Evolutionary conservation across 2,113 vertebrate genomes (phyloP).

Genomic region (Trichomycterus rosablanca): DNA sequence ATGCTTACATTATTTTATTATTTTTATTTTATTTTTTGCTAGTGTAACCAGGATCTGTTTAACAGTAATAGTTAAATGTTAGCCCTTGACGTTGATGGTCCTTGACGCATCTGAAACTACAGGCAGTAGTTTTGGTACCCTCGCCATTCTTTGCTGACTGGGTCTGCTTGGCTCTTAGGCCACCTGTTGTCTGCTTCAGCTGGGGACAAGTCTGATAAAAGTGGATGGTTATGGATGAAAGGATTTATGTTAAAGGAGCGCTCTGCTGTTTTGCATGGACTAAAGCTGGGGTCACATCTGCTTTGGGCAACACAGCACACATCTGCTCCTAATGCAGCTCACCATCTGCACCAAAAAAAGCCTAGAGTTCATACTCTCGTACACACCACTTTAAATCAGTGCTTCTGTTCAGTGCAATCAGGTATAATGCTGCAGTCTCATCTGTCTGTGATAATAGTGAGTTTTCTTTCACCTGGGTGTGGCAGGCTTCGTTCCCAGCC

Average conservation of each 20-base stretch:
- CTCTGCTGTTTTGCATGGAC: conserved; percentile 18
- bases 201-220: conserved; percentile 16
- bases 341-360: conserved; percentile 20
- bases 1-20: too few species aligned
- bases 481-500: conserved; percentile 10
- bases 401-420: not conserved
- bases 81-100: not conserved
- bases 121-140: not conserved
- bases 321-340: conserved; percentile 12
- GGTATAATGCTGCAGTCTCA: conserved; percentile 7
- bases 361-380: not conserved
- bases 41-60: too few species aligned
- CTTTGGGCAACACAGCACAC: conserved; percentile 5
- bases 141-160: not conserved
- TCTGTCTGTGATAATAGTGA: conserved; percentile 7
- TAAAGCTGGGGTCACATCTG: conserved; percentile 14
- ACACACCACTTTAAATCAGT: conserved; percentile 5
- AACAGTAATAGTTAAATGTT: too few species aligned
- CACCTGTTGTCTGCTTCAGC: conserved; percentile 44
- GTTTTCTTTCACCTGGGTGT: conserved; percentile 20
- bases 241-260: conserved; percentile 23
- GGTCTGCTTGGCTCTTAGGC: conserved; percentile 50
- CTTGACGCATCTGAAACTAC: not conserved
- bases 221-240: conserved; percentile 15
- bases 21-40: too few species aligned